Evolutionary conservation across 2,888 invertebrate genomes (phyloP).

Genomic region (Drosophila cognata): DNA sequence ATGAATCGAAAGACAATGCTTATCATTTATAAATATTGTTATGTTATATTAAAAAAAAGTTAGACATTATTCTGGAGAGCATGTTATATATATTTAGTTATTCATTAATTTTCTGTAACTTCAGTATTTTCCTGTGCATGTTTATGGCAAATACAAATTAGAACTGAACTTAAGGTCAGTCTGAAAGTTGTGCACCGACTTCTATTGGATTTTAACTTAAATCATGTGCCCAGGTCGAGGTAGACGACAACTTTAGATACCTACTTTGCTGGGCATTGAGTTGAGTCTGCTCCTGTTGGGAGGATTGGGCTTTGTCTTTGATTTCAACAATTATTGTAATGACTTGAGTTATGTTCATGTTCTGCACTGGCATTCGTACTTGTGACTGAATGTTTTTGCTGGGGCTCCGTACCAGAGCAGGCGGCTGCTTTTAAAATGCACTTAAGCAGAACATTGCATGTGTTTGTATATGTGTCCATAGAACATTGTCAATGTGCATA

Average conservation of each 20-base stretch:
- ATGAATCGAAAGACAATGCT: background rate
- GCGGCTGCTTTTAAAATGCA: conserved; percentile 59
- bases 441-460: conserved; percentile 51
- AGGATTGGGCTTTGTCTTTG: conserved; percentile 40
- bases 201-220: conserved; percentile 1
- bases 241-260: conserved; percentile 4
- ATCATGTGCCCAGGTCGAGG: conserved; percentile 11
- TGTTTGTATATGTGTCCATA: conserved; percentile 7
- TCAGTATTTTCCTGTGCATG: background rate
- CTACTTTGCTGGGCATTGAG: conserved; percentile 5
- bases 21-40: background rate
- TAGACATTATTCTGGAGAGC: background rate
- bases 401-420: conserved; percentile 11
- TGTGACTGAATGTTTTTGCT: conserved; percentile 34
- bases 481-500: conserved; percentile 39
- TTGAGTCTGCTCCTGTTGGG: conserved; percentile 4
- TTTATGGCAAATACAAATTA: background rate
- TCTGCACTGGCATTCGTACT: conserved; percentile 41
- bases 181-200: background rate
- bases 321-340: conserved; percentile 71
- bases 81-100: background rate
- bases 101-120: background rate
- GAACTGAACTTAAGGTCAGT: conserved; percentile 6
- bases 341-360: conserved; percentile 61
- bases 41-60: background rate